Evolutionary conservation across 2,113 vertebrate genomes (phyloP).

Genomic region (Bombycilla garrulus): DNA sequence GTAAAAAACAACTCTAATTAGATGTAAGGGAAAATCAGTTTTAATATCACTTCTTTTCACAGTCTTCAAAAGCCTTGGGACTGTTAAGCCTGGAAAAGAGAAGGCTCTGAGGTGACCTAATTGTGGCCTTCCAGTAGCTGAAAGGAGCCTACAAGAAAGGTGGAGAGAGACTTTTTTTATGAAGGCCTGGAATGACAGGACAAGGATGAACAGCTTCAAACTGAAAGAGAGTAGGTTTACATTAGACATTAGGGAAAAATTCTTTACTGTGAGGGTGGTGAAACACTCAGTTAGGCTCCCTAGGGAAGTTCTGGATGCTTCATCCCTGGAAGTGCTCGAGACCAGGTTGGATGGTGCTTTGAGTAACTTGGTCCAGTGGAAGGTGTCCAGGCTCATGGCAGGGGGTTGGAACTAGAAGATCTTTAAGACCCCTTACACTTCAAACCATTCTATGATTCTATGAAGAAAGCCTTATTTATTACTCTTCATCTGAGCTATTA

Average conservation of each 20-base stretch:
- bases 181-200: background rate
- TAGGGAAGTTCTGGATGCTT: background rate
- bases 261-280: background rate
- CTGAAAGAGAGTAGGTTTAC: background rate
- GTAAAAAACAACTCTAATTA: background rate
- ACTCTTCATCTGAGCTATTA: background rate
- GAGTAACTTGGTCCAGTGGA: background rate
- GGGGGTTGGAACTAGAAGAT: background rate
- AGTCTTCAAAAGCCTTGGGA: background rate
- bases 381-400: too few relatives aligned
- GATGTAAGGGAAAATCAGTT: background rate
- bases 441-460: background rate
- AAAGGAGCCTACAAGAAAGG: background rate
- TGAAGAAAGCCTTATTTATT: background rate
- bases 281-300: background rate
- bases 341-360: background rate
- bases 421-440: background rate
- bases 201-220: background rate
- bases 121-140: background rate
- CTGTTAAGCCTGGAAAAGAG: background rate
- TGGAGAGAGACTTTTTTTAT: background rate
- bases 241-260: background rate
- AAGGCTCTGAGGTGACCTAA: background rate
- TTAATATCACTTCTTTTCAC: background rate
- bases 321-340: background rate